Percentiles rank a stretch among this genome's conserved stretches.
phyloP scores from a whole-genome alignment of 2,797 vertebrate species.

The Staurois parvus region DNA sequence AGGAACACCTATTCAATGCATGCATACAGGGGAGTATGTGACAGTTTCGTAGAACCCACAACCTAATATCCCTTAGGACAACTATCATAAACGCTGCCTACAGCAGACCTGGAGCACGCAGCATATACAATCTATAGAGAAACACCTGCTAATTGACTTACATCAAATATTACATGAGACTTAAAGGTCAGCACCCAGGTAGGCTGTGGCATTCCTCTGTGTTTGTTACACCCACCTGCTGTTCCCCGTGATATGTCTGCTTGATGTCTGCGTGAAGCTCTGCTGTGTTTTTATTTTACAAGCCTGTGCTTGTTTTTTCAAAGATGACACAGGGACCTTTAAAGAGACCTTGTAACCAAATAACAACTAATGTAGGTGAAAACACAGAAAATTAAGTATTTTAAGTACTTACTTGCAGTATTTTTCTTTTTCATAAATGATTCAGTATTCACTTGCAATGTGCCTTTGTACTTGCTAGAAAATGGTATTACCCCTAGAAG shows the following conservation, averaged over 20 bases:
- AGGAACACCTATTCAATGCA: not conserved
- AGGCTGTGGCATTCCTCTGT: not conserved
- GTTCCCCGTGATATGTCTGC: constrained; percentile 16
- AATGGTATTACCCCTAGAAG: too few relatives aligned
- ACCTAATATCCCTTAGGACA: not conserved
- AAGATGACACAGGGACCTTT: not conserved
- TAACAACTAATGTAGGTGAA: not conserved
- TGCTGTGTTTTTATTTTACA: not conserved
- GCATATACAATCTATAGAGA: not conserved
- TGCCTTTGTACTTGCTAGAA: too few relatives aligned
- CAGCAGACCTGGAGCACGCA: not conserved
- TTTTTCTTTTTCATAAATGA: not conserved
- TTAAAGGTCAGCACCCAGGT: constrained; percentile 25
- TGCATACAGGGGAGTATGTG: not conserved
- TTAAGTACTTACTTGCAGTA: not conserved
- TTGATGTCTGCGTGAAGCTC: not conserved
- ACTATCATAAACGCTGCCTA: not conserved
- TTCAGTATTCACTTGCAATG: too few relatives aligned
- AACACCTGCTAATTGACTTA: not conserved
- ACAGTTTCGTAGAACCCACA: not conserved
- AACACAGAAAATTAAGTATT: not conserved
- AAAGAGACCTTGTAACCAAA: not conserved
- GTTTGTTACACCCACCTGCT: constrained; percentile 28
- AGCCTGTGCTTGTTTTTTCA: not conserved
- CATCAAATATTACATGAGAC: constrained; percentile 1